Evolutionary conservation across 23 tunicate species (phyloP), one percentile per base, ranked within the genome.

Genomic region (Halocynthia aurantium): DNA sequence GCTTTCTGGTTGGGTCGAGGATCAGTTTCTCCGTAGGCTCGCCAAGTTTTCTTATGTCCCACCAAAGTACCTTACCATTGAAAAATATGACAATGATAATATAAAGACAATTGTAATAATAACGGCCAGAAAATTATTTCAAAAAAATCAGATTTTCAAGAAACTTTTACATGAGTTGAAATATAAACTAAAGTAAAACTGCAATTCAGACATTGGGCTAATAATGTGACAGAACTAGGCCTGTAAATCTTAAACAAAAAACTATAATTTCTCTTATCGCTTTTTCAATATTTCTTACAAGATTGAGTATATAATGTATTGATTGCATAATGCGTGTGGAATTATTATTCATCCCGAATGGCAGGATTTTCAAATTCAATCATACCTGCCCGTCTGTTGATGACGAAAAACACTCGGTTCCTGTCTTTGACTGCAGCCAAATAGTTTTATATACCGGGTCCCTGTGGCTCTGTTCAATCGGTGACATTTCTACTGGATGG

Each of bases 381-480:
- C 53, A 10, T 13, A 86, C 92, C 86, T 88, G 94, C 11, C 99
- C 99, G 71, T 94, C 99, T 7, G 99, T 94, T n/a, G 99, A 94
- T 13, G 99, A 85, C 5, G 99, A 88, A 61, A 94, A 94, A 53
- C 94, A 94, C 22, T 94, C 99, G 2, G 99, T 94, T 49, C 99
- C 99, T 51, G 99, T 88, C 61, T 94, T 94, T 0, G 99, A 94
- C 67, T 93, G 98, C 51, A 93, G 84, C 98, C 98, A 93, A 10
- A 93, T 87, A 6, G 94, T 81, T 72, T 87, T 87, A 78, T 93
- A 87, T 11, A 93, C 98, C 10, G 98, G 98, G 77, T 93, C 98
- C 60, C 98, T 57, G 76, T 93, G 98, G 57, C 94, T 87, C 61
- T 87, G 94, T 44, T 93, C 98, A 49, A 87, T 93, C 8, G 94